Percentiles rank a stretch among this genome's conserved stretches.
Evolutionary conservation across 2,888 invertebrate genomes (phyloP).

Genomic region (Pyralis farinalis): DNA sequence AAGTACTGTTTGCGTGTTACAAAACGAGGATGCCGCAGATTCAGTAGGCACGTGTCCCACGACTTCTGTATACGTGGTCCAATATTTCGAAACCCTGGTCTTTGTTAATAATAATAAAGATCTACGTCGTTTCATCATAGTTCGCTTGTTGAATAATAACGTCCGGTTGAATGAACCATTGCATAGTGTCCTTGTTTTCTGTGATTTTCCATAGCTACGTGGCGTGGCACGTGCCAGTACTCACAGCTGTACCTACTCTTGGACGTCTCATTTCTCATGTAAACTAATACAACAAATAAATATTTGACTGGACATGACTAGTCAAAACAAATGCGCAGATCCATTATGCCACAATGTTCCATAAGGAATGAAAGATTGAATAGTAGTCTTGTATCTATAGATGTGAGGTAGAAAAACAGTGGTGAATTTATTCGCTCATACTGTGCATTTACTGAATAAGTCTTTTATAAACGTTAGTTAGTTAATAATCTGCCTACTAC

Average conservation of each 20-base stretch:
- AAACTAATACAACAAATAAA: constrained; percentile 48
- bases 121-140: constrained; percentile 72
- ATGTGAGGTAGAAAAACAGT: no score
- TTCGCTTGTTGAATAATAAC: constrained; percentile 77
- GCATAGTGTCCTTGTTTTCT: constrained; percentile 79
- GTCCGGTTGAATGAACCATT: constrained; percentile 79
- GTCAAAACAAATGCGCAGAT: constrained; percentile 45
- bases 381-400: no score
- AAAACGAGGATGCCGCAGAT: constrained; percentile 41
- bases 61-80: constrained; percentile 39
- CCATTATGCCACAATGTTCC: constrained; percentile 10
- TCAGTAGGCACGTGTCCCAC: constrained; percentile 31
- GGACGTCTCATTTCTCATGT: constrained; percentile 47
- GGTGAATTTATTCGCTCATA: no score
- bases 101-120: constrained; percentile 75
- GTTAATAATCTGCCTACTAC: no score
- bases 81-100: constrained; percentile 65
- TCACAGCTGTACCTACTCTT: constrained; percentile 31
- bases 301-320: constrained; percentile 35
- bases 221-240: constrained; percentile 30
- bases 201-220: constrained; percentile 77
- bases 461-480: no score
- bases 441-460: no score
- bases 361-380: no score
- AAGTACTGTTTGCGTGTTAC: constrained; percentile 21